Evolutionary conservation across 1,140 invertebrate genomes (phyloP).

Genomic region (Micrasema longulum): DNA sequence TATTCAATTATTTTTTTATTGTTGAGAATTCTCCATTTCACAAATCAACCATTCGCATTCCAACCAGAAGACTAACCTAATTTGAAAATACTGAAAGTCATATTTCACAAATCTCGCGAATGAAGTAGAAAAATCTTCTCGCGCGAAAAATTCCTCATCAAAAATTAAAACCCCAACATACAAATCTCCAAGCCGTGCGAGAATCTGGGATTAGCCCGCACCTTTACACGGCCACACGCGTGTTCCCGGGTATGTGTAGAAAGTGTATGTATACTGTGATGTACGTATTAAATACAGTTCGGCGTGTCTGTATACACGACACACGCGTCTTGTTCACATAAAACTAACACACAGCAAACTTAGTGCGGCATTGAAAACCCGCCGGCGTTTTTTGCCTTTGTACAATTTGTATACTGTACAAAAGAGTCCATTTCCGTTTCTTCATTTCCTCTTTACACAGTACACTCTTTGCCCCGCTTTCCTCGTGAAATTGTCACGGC

Average conservation of each 20-base stretch:
- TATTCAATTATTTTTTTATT: too few species aligned
- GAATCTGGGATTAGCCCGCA: constrained; percentile 12
- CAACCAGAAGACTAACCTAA: too few species aligned
- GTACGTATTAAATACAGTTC: too few species aligned
- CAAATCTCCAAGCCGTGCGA: constrained; percentile 22
- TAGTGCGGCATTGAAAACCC: constrained; percentile 23
- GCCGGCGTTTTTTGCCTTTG: constrained; percentile 46
- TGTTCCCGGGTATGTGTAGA: too few species aligned
- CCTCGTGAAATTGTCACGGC: constrained; percentile 45
- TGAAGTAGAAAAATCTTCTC: constrained; percentile 5
- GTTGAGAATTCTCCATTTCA: too few species aligned
- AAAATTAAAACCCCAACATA: constrained; percentile 32
- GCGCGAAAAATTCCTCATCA: constrained; percentile 28
- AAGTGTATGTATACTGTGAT: too few species aligned
- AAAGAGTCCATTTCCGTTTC: constrained; percentile 51
- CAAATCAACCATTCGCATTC: too few species aligned
- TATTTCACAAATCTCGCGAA: neutral
- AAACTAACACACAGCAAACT: neutral
- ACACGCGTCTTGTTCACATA: neutral
- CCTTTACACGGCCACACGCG: constrained; percentile 2
- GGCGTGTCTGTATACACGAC: neutral
- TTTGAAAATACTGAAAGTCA: too few species aligned
- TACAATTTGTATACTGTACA: constrained; percentile 51
- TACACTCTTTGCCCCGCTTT: constrained; percentile 32
- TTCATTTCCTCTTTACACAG: constrained; percentile 46